A percentile compares a stretch with the other conserved stretches of the same genome.
Conservation (phyloP, 2,888 invertebrate species). For the Cataglyphis albicans region DNA sequence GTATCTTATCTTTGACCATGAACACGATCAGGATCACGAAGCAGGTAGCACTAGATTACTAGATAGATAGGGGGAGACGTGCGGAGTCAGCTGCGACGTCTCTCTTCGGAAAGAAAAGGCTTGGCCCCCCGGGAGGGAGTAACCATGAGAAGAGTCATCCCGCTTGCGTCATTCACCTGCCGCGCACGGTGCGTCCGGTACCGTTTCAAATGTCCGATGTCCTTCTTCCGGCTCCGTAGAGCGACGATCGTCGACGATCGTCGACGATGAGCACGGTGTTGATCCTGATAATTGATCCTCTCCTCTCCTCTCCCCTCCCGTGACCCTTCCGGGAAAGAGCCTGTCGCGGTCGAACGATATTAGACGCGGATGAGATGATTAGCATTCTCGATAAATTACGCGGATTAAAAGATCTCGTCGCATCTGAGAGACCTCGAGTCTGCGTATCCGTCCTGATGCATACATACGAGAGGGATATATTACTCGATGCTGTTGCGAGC, state of each 20-base stretch:
- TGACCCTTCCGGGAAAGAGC: neutral
- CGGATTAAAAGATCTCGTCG: neutral
- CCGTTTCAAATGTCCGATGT: slow-evolving; percentile 64
- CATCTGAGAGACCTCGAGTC: neutral
- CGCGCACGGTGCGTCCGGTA: slow-evolving; percentile 64
- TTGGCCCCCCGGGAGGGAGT: slow-evolving; percentile 45
- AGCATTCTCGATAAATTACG: neutral
- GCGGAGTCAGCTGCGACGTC: slow-evolving; percentile 66
- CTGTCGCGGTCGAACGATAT: neutral
- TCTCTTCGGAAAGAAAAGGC: slow-evolving; percentile 49
- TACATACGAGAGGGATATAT: slow-evolving; percentile 17
- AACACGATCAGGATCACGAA: neutral
- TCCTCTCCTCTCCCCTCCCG: neutral
- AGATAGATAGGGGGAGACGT: slow-evolving; percentile 49
- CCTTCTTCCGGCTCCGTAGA: slow-evolving; percentile 1
- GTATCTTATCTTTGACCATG: neutral
- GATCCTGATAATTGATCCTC: slow-evolving; percentile 20
- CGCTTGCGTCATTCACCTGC: slow-evolving; percentile 73
- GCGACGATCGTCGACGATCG: slow-evolving; percentile 1
- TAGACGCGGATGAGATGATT: neutral
- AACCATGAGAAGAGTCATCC: slow-evolving; percentile 67
- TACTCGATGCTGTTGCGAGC: slow-evolving; percentile 4
- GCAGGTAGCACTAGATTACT: neutral
- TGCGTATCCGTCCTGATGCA: neutral
- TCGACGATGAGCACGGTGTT: neutral